Evolutionary conservation across 1,140 invertebrate genomes (phyloP).

Genomic region (Cherax destructor): DNA sequence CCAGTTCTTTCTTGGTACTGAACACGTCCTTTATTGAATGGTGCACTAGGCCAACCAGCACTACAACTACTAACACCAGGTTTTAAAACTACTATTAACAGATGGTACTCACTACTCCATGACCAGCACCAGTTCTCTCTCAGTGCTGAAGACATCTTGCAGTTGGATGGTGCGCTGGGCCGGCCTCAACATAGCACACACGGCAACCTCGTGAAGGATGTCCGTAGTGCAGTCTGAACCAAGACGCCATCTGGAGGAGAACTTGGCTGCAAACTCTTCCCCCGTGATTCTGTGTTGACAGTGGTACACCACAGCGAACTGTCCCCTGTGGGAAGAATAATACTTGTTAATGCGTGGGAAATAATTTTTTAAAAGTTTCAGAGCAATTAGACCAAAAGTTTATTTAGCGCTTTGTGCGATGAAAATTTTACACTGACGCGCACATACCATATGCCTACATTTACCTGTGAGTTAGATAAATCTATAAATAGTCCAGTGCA

Average conservation of each 20-base stretch:
- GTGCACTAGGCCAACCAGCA: conserved; percentile 76
- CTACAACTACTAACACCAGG: background rate
- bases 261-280: conserved; percentile 84
- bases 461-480: no score
- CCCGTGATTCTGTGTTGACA: conserved; percentile 81
- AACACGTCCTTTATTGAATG: conserved; percentile 84
- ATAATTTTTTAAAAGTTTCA: no score
- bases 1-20: conserved; percentile 82
- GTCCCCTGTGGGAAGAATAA: conserved; percentile 79
- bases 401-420: no score
- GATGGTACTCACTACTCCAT: conserved; percentile 83
- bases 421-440: no score
- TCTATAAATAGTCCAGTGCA: no score
- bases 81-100: background rate
- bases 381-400: no score
- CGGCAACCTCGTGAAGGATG: conserved; percentile 82
- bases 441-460: no score
- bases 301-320: conserved; percentile 85
- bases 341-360: conserved; percentile 39
- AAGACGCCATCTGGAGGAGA: conserved; percentile 82
- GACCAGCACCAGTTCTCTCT: conserved; percentile 82
- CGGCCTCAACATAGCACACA: conserved; percentile 81
- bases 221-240: conserved; percentile 81
- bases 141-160: conserved; percentile 85
- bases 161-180: conserved; percentile 82